Conservation (phyloP, 2,888 invertebrate genomes). For the Cotesia congregata region DNA sequence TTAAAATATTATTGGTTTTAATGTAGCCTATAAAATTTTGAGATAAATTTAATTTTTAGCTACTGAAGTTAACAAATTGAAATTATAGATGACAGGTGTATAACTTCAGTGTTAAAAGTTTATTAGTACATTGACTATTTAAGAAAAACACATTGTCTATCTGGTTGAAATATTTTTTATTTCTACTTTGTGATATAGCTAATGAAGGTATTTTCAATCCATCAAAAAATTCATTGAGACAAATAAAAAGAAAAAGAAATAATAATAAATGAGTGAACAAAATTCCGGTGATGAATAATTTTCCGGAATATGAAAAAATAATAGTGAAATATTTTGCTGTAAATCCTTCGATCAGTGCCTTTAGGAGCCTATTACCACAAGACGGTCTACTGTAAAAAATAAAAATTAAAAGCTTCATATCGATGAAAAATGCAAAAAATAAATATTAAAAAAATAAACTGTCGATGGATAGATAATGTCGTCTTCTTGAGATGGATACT, state of each 20-base stretch:
- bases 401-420: slow-evolving; percentile 8
- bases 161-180: slow-evolving; percentile 58
- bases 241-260: no score
- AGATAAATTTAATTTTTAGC: no score
- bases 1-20: no score
- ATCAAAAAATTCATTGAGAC: no score
- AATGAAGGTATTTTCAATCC: slow-evolving; percentile 15
- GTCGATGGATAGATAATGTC: neutral
- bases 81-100: slow-evolving; percentile 21
- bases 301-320: neutral
- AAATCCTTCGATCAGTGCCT: slow-evolving; percentile 64
- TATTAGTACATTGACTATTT: no score
- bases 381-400: slow-evolving; percentile 40
- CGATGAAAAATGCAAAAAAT: neutral
- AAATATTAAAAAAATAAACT: slow-evolving; percentile 8
- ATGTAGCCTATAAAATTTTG: no score
- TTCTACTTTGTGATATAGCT: slow-evolving; percentile 62
- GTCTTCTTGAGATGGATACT: neutral
- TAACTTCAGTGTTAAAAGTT: no score
- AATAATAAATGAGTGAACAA: no score
- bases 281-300: no score
- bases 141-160: slow-evolving; percentile 50
- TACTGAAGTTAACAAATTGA: neutral
- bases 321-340: neutral
- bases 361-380: slow-evolving; percentile 58